Conservation (phyloP, 92 coral and sea anemone genomes). For the Siderastrea siderea region DNA sequence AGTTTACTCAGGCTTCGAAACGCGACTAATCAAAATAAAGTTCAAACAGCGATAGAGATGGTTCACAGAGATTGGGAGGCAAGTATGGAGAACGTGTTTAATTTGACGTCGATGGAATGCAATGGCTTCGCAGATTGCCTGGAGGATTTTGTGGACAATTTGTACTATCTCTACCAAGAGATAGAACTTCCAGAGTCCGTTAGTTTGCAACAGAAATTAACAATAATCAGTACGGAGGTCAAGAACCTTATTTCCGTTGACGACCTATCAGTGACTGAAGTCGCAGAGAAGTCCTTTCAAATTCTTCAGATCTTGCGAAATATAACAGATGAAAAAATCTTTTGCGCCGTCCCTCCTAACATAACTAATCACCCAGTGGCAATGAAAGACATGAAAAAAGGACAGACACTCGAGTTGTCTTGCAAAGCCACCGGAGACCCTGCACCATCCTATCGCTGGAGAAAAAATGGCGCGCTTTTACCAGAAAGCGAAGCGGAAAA, state of each 20-base stretch:
- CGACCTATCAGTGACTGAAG: slow-evolving; percentile 52
- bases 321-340: slow-evolving; percentile 44
- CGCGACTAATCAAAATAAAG: slow-evolving; percentile 39
- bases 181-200: slow-evolving; percentile 63
- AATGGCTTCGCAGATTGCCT: slow-evolving; percentile 82
- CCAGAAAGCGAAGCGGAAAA: slow-evolving; percentile 28
- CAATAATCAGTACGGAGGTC: slow-evolving; percentile 21
- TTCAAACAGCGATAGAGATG: slow-evolving; percentile 54
- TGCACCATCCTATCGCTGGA: slow-evolving; percentile 70
- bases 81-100: slow-evolving; percentile 77
- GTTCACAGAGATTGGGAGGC: slow-evolving; percentile 77
- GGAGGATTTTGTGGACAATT: slow-evolving; percentile 54
- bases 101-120: slow-evolving; percentile 63
- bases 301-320: slow-evolving; percentile 57
- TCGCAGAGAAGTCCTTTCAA: slow-evolving; percentile 48
- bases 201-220: slow-evolving; percentile 14
- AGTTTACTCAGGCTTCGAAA: slow-evolving; percentile 31
- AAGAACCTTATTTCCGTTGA: slow-evolving; percentile 47
- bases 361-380: slow-evolving; percentile 79
- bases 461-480: slow-evolving; percentile 56
- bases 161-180: slow-evolving; percentile 70
- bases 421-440: slow-evolving; percentile 77
- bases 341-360: slow-evolving; percentile 84
- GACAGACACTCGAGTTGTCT: slow-evolving; percentile 55
- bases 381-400: slow-evolving; percentile 68